These are phyloP conservation scores for Stenolophus ochropezus DNA, from an alignment of 2,888 invertebrate species.

Conservation along the genomic window DNA sequence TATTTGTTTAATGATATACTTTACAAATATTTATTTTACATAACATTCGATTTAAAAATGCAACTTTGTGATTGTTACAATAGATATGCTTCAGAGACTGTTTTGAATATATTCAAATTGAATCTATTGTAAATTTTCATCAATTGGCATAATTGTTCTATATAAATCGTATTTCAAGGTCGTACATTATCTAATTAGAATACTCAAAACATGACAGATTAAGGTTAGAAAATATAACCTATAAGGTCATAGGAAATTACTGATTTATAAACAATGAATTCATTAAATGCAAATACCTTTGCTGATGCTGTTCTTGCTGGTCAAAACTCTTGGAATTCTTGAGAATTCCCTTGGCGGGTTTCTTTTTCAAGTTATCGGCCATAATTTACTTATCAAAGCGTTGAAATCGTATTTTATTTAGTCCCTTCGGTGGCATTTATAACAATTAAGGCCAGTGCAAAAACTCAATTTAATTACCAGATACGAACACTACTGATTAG, in stretches of 20 bases:
- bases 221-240: slow-evolving; percentile 10
- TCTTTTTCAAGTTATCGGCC: slow-evolving; percentile 88
- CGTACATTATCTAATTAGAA: background rate
- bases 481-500: background rate
- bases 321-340: slow-evolving; percentile 96
- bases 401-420: slow-evolving; percentile 6
- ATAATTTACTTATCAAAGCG: slow-evolving; percentile 69
- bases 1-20: no score
- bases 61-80: no score
- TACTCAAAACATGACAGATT: slow-evolving; percentile 11
- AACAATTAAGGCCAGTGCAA: background rate
- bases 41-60: no score
- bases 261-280: background rate
- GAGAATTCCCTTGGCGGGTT: slow-evolving; percentile 92
- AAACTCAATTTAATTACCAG: background rate
- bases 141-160: background rate
- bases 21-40: no score
- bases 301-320: slow-evolving; percentile 72
- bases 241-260: slow-evolving; percentile 1
- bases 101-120: background rate
- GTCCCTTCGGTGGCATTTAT: slow-evolving; percentile 23
- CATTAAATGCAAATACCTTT: background rate
- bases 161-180: background rate
- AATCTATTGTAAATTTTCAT: background rate
- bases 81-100: no score